Evolutionary conservation across 2,888 invertebrate species (phyloP).

Genomic region (Nineta flava): DNA sequence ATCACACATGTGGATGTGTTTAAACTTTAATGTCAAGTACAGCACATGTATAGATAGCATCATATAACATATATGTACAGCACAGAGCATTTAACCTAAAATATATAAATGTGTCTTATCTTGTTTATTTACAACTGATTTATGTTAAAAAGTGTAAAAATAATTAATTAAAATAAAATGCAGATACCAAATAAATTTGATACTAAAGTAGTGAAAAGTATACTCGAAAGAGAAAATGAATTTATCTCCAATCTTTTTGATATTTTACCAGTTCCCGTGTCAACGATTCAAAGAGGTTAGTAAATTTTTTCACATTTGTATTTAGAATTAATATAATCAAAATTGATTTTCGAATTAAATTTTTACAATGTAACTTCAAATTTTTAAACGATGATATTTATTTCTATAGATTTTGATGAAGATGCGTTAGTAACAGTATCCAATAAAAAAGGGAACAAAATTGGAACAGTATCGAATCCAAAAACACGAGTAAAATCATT

Average conservation of each 20-base stretch:
- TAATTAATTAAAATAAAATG: no score
- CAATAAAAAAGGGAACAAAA: constrained; percentile 10
- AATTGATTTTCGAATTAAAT: background rate
- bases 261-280: constrained; percentile 34
- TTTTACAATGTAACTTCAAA: background rate
- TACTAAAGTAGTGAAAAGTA: constrained; percentile 24
- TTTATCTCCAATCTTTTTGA: constrained; percentile 43
- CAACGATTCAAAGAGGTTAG: constrained; percentile 13
- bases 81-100: no score
- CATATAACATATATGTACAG: no score
- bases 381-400: background rate
- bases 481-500: constrained; percentile 38
- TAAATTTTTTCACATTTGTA: constrained; percentile 3
- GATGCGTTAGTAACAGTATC: constrained; percentile 19
- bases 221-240: constrained; percentile 35
- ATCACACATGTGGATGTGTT: no score
- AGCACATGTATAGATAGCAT: no score
- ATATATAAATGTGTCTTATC: background rate
- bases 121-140: background rate
- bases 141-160: background rate
- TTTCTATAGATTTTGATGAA: constrained; percentile 25
- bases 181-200: constrained; percentile 17
- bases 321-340: constrained; percentile 1
- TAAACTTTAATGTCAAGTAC: no score
- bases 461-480: constrained; percentile 22